Evolutionary conservation across 1,140 invertebrate genomes (phyloP), one percentile per base, ranked within the genome.

Genomic region (Adelges cooleyi): DNA sequence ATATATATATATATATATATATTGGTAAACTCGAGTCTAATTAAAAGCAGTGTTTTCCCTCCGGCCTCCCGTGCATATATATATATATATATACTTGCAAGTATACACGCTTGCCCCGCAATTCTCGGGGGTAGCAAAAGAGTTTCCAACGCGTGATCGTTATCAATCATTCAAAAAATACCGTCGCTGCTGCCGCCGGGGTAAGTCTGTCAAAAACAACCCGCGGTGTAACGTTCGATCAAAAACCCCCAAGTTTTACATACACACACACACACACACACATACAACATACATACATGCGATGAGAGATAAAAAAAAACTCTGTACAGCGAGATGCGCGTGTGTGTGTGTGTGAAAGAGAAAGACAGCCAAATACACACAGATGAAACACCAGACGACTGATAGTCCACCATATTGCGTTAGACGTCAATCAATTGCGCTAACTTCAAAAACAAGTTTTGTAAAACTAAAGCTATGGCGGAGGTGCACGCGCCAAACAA

Each of bases 131-230:
- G 4, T n/a, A 38, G 40, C 23, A 29, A 46, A 62, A 62, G 40
- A 62, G 56, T 46, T 46, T 48, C 18, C 17, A 40, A 22, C 11
- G 2, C 25, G 54, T 38, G 54, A 59, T 59, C 54, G 27, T 62
- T 62, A 62, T 62, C 56, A 62, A 62, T 62, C 56, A 62, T 62
- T 62, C 42, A 62, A 62, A 62, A 62, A 62, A 33, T 33, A 62
- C 56, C 25, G 56, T 23, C 15, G 22, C 25, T 15, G 22, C 25
- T 15, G 22, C 18, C n/a, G 20, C 0, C 6, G 6, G 33, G 13
- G 36, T 3, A 11, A 38, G 22, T 48, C 56, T 62, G 56, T 62
- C 56, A 62, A 33, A 62, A 62, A 62, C 56, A 62, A 62, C 25
- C 25, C 25, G 25, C 56, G 25, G n/a, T 18, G 56, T 52, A 56